phyloP scores from a whole-genome alignment of 2,797 vertebrate species.

The Borostomias antarcticus region DNA sequence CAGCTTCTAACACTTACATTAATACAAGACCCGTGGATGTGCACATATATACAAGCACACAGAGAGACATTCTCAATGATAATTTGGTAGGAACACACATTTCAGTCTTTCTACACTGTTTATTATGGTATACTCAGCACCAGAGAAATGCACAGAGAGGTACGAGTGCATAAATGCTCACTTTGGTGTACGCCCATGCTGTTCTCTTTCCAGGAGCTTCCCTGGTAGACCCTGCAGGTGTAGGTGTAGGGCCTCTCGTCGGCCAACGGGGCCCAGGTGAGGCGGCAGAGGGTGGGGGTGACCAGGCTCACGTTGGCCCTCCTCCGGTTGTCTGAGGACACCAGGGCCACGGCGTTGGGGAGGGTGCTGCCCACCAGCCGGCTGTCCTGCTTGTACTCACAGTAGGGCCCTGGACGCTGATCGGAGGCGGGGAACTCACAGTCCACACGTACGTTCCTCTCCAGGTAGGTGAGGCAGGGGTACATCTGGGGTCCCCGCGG shows the following conservation, averaged over 20 bases:
- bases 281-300: slow-evolving; percentile 73
- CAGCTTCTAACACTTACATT: neutral
- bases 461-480: slow-evolving; percentile 79
- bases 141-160: neutral
- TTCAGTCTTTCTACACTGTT: too few species aligned
- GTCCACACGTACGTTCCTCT: slow-evolving; percentile 78
- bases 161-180: slow-evolving; percentile 60
- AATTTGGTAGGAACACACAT: too few species aligned
- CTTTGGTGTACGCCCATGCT: slow-evolving; percentile 81
- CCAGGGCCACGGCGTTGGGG: slow-evolving; percentile 71
- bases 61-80: too few species aligned
- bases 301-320: slow-evolving; percentile 78
- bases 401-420: slow-evolving; percentile 77
- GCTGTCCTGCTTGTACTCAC: slow-evolving; percentile 81
- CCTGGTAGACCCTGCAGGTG: slow-evolving; percentile 82
- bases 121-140: too few species aligned
- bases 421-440: slow-evolving; percentile 76
- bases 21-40: neutral
- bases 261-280: slow-evolving; percentile 78
- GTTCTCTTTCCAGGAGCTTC: slow-evolving; percentile 77
- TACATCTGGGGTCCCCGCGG: slow-evolving; percentile 82
- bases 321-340: slow-evolving; percentile 72
- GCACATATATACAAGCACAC: too few species aligned
- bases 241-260: slow-evolving; percentile 80
- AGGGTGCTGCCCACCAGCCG: slow-evolving; percentile 78